phyloP scores from a whole-genome alignment of 2,113 vertebrate genomes.

The Vimba vimba region DNA sequence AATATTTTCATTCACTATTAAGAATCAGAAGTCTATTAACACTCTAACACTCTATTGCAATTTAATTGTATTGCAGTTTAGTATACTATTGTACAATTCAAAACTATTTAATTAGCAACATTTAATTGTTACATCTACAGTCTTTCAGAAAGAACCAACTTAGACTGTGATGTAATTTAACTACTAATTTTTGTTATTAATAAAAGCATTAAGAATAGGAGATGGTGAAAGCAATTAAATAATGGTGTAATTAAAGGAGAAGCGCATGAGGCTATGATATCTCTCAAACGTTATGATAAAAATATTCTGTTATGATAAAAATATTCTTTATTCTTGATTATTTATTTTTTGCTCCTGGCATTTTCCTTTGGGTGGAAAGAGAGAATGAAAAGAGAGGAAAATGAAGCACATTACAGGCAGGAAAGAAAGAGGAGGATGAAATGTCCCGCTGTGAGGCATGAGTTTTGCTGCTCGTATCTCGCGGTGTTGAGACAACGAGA shows the following conservation, averaged over 20 bases:
- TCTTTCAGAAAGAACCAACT: background rate
- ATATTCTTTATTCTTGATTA: conserved; percentile 28
- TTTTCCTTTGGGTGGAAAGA: conserved; percentile 25
- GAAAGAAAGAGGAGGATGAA: conserved; percentile 4
- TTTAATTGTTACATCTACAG: background rate
- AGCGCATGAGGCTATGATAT: background rate
- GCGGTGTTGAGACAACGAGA: background rate
- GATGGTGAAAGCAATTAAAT: background rate
- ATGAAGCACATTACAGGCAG: background rate
- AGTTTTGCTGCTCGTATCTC: conserved; percentile 13
- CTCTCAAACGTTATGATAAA: conserved; percentile 19
- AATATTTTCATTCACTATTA: background rate
- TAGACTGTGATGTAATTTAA: background rate
- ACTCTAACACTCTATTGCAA: background rate
- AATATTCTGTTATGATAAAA: conserved; percentile 23
- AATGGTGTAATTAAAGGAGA: conserved; percentile 15
- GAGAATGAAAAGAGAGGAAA: background rate
- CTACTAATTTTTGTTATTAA: background rate
- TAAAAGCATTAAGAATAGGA: background rate
- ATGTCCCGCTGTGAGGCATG: conserved; percentile 27
- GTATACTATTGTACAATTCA: background rate
- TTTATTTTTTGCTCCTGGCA: conserved; percentile 35
- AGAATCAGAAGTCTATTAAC: background rate
- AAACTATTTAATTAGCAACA: background rate
- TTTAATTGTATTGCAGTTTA: background rate